phyloP scores from a whole-genome alignment of 2,797 vertebrate genomes.

The Chelon auratus region DNA sequence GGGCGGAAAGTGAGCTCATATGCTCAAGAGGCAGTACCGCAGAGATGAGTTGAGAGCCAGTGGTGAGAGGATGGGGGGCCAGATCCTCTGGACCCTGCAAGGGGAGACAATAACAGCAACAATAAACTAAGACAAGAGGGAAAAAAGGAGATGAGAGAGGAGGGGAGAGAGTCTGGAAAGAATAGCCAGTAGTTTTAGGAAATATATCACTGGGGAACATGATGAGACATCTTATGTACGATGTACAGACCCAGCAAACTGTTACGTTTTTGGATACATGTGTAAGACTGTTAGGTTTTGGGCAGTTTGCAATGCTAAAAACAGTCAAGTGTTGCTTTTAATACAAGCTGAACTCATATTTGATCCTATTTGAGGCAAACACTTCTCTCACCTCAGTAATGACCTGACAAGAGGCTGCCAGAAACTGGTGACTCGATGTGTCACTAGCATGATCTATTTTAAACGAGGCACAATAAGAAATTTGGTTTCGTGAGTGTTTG shows the following conservation, averaged over 20 bases:
- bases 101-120: slow-evolving; percentile 89
- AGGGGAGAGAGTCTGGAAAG: slow-evolving; percentile 42
- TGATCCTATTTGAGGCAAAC: neutral
- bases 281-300: no score
- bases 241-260: neutral
- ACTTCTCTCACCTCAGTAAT: neutral
- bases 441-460: neutral
- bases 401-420: slow-evolving; percentile 1
- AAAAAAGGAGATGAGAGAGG: slow-evolving; percentile 58
- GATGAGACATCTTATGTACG: slow-evolving; percentile 18
- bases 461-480: slow-evolving; percentile 7
- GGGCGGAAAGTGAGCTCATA: slow-evolving; percentile 65
- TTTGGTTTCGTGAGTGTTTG: neutral
- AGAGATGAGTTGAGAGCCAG: slow-evolving; percentile 88
- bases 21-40: slow-evolving; percentile 87
- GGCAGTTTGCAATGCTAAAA: no score
- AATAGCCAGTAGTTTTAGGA: slow-evolving; percentile 44
- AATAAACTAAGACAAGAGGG: slow-evolving; percentile 85
- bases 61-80: slow-evolving; percentile 86
- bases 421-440: neutral
- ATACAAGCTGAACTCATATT: neutral
- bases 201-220: slow-evolving; percentile 48
- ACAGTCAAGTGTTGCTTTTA: neutral
- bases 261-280: no score
- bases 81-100: slow-evolving; percentile 90